A percentile compares a stretch with the other conserved stretches of the same genome.
These are phyloP conservation scores for Cecidostiba fungosa DNA, from an alignment of 2,888 invertebrate genomes.

Conservation along the genomic window DNA sequence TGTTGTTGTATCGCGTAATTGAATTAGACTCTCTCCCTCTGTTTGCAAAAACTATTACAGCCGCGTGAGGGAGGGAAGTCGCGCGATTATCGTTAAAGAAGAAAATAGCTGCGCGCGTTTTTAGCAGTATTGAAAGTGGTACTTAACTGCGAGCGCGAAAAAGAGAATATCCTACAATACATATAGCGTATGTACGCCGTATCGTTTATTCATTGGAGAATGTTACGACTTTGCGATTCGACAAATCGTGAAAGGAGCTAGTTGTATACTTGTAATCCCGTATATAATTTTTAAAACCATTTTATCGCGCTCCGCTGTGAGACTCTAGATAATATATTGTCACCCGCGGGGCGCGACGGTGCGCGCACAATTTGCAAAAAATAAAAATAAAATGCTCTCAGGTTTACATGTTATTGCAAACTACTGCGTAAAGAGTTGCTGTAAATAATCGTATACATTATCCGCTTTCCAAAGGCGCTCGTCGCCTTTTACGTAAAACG, in stretches of 20 bases:
- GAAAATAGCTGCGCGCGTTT: not conserved
- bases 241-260: not conserved
- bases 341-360: not conserved
- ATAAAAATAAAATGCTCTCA: not conserved
- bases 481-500: not conserved
- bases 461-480: not conserved
- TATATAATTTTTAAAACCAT: not conserved
- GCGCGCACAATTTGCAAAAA: not conserved
- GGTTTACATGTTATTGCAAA: slow-evolving; percentile 2
- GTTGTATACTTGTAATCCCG: not conserved
- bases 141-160: not conserved
- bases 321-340: not conserved
- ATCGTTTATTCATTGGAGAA: not conserved
- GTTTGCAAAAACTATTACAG: not conserved
- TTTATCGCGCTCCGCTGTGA: not conserved
- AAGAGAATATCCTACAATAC: not conserved
- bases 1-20: slow-evolving; percentile 5
- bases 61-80: not conserved
- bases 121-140: slow-evolving; percentile 27
- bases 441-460: not conserved
- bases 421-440: not conserved
- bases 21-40: slow-evolving; percentile 9
- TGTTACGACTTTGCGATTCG: slow-evolving; percentile 4
- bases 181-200: not conserved
- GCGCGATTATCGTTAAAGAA: not conserved